phyloP scores from a whole-genome alignment of 2,113 vertebrate species.

The Aspiorhynchus laticeps region DNA sequence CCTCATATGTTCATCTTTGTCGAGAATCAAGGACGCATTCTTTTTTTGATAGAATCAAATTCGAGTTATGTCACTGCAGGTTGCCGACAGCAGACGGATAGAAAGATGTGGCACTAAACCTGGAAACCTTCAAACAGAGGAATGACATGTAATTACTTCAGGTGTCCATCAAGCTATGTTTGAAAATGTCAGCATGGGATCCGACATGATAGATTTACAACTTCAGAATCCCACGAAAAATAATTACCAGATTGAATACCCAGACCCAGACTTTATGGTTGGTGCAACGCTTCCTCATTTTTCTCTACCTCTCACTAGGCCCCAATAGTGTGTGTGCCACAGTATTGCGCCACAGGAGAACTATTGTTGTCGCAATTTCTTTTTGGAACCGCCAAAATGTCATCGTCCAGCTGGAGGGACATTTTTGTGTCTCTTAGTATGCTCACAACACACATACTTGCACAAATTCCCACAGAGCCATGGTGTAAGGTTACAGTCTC shows the following conservation, averaged over 20 bases:
- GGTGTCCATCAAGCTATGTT: slow-evolving; percentile 79
- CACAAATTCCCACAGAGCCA: slow-evolving; percentile 40
- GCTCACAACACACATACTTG: slow-evolving; percentile 35
- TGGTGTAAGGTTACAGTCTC: slow-evolving; percentile 54
- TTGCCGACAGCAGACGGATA: slow-evolving; percentile 66
- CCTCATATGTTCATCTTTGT: not conserved
- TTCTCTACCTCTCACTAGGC: slow-evolving; percentile 40
- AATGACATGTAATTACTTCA: slow-evolving; percentile 83
- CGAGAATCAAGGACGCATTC: slow-evolving; percentile 13
- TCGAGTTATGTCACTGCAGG: slow-evolving; percentile 25
- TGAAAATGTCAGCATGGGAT: slow-evolving; percentile 77
- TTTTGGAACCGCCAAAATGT: slow-evolving; percentile 73
- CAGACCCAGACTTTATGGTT: slow-evolving; percentile 57
- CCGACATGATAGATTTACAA: slow-evolving; percentile 78
- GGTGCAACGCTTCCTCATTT: slow-evolving; percentile 9
- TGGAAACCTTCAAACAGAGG: slow-evolving; percentile 72
- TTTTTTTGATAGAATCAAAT: slow-evolving; percentile 54
- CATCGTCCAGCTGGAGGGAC: slow-evolving; percentile 71
- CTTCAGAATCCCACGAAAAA: slow-evolving; percentile 74
- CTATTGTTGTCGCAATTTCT: slow-evolving; percentile 70
- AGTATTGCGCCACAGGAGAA: slow-evolving; percentile 66
- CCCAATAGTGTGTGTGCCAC: slow-evolving; percentile 56
- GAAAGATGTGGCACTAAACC: slow-evolving; percentile 64
- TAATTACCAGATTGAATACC: slow-evolving; percentile 65
- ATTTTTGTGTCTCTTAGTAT: slow-evolving; percentile 64